Conservation (phyloP, 2,113 vertebrate genomes). For the Psittacara wagleri region DNA sequence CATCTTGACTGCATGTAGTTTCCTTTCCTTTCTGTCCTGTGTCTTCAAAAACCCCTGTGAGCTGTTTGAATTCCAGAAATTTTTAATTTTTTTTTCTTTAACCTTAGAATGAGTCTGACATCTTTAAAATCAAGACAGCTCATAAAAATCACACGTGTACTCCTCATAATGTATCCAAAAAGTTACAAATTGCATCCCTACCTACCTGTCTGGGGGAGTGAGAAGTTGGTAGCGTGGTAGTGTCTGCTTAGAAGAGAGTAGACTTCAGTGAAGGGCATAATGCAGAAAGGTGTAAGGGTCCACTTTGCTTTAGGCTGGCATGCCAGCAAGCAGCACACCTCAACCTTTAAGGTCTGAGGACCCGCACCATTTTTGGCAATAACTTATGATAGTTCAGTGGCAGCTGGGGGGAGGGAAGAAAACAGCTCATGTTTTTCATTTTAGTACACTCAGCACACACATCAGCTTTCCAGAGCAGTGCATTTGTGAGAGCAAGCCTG, state of each 20-base stretch:
- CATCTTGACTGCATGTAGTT: not conserved
- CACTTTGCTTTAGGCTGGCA: not conserved
- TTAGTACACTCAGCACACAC: not conserved
- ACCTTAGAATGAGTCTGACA: not conserved
- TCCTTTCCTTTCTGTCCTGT: not conserved
- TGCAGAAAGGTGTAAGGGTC: not conserved
- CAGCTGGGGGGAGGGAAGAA: not conserved
- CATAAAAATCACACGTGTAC: not conserved
- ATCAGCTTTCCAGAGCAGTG: not conserved
- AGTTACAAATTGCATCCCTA: not conserved
- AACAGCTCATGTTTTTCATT: not conserved
- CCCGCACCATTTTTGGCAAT: not conserved
- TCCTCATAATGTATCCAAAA: not conserved
- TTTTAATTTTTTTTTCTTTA: not conserved
- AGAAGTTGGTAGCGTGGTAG: fast-evolving
- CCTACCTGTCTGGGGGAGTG: not conserved
- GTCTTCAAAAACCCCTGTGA: not conserved
- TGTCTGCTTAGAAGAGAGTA: not conserved
- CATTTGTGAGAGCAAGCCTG: not conserved
- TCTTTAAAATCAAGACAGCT: not conserved
- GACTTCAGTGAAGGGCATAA: not conserved
- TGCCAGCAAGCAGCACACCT: not conserved
- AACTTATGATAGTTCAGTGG: not conserved
- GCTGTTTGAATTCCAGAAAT: not conserved
- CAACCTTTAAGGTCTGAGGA: not conserved